These are phyloP conservation scores for Yponomeuta malinellus DNA, from an alignment of 2,888 invertebrate genomes.

Conservation along the genomic window DNA sequence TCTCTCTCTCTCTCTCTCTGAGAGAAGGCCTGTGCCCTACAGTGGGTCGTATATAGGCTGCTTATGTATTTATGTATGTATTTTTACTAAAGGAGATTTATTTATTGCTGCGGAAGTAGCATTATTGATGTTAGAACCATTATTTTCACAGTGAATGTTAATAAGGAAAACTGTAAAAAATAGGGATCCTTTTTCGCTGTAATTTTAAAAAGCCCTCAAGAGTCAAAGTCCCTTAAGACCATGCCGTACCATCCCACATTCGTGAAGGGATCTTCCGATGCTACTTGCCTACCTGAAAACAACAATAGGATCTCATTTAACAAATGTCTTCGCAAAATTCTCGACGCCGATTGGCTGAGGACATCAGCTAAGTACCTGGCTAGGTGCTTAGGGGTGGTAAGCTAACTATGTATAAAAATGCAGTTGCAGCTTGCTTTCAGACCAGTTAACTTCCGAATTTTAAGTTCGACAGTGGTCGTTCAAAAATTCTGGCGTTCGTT, in stretches of 20 bases:
- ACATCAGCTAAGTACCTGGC: neutral
- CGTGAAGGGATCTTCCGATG: neutral
- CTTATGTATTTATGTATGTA: no score
- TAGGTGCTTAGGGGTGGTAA: neutral
- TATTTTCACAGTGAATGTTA: no score
- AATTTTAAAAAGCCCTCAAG: no score
- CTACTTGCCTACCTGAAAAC: neutral
- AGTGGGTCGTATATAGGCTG: no score
- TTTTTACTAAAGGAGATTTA: no score
- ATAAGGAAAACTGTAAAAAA: no score
- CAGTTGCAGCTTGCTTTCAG: neutral
- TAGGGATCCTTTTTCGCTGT: no score
- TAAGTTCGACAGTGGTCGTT: neutral
- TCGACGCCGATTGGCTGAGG: neutral
- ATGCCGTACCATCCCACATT: neutral
- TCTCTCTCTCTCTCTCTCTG: no score
- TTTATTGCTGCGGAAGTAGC: no score
- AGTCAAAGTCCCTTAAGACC: no score
- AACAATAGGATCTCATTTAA: neutral
- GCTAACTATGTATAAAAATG: neutral
- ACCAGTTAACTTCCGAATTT: neutral
- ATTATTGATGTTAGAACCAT: no score
- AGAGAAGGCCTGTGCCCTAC: no score
- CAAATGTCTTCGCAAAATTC: neutral
- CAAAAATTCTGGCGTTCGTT: neutral